Conservation (phyloP, 2,888 invertebrate species). For the Anticlea derivata region DNA sequence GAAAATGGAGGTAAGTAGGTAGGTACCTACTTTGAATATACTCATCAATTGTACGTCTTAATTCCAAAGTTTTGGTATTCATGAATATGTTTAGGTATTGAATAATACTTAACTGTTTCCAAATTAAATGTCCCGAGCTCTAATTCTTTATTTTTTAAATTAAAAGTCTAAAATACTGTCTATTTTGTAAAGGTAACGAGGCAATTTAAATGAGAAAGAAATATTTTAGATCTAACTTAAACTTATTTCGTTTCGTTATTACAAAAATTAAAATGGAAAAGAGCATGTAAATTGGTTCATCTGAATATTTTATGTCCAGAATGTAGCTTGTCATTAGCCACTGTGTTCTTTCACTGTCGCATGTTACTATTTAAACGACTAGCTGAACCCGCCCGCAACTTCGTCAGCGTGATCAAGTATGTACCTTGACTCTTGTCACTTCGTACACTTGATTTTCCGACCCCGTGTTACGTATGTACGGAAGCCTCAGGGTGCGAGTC, state of each 20-base stretch:
- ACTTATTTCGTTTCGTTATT: neutral
- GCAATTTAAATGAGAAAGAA: slow-evolving; percentile 3
- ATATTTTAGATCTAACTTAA: neutral
- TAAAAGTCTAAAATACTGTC: neutral
- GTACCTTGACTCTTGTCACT: too few relatives aligned
- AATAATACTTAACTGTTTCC: neutral
- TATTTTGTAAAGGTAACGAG: slow-evolving; percentile 6
- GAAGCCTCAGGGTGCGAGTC: too few relatives aligned
- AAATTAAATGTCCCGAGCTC: neutral
- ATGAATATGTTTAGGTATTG: slow-evolving; percentile 2
- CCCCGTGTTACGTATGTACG: too few relatives aligned
- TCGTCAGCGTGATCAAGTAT: too few relatives aligned
- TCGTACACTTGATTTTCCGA: too few relatives aligned
- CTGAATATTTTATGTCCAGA: too few relatives aligned
- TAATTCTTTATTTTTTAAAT: slow-evolving; percentile 11
- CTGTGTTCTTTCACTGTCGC: too few relatives aligned
- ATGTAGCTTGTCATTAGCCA: too few relatives aligned
- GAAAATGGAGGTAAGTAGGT: too few relatives aligned
- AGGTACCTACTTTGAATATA: slow-evolving; percentile 1
- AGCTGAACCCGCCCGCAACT: too few relatives aligned
- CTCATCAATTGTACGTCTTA: slow-evolving; percentile 4
- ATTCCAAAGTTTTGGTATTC: slow-evolving; percentile 5
- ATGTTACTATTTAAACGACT: too few relatives aligned
- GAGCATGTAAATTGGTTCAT: too few relatives aligned
- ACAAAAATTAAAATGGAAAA: neutral